Percentiles rank a stretch among this genome's conserved stretches.
Evolutionary conservation across 92 coral and sea anemone genomes (phyloP).

Genomic region (Actinernus sp.): DNA sequence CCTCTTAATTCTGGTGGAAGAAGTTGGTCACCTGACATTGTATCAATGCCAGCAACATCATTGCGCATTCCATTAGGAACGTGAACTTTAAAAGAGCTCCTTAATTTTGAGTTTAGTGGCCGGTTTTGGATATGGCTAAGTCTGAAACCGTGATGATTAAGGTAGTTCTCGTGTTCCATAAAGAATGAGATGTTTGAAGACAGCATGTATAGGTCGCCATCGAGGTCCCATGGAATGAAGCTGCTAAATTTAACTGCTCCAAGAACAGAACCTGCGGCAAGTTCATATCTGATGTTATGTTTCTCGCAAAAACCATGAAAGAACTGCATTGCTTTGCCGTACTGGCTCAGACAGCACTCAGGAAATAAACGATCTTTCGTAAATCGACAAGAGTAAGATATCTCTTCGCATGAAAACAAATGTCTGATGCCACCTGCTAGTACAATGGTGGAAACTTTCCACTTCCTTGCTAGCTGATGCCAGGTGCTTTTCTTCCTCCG

Average conservation of each 20-base stretch:
- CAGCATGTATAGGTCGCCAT: conserved; percentile 19
- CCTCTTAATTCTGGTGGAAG: conserved; percentile 12
- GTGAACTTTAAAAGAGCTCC: no score
- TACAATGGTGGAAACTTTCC: conserved; percentile 6
- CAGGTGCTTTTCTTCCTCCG: conserved; percentile 7
- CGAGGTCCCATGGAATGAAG: conserved; percentile 25
- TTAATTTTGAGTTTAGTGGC: neutral
- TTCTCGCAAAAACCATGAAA: conserved; percentile 23
- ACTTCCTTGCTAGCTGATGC: conserved; percentile 26
- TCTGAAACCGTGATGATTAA: conserved; percentile 10
- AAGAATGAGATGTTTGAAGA: conserved; percentile 7
- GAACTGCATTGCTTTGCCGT: conserved; percentile 20
- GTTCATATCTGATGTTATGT: conserved; percentile 10
- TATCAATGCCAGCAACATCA: conserved; percentile 20
- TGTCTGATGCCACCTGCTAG: conserved; percentile 11
- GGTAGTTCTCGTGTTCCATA: neutral
- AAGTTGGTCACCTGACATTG: conserved; percentile 4
- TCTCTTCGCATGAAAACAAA: conserved; percentile 25
- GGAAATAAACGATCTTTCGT: conserved; percentile 21
- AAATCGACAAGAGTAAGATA: conserved; percentile 18
- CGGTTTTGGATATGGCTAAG: conserved; percentile 3
- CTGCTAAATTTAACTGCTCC: conserved; percentile 10
- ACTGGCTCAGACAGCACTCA: conserved; percentile 27
- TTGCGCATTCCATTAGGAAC: conserved; percentile 2
- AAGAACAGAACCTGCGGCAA: conserved; percentile 17